Conservation (phyloP, 2,113 vertebrate genomes). For the Mirounga angustirostris region DNA sequence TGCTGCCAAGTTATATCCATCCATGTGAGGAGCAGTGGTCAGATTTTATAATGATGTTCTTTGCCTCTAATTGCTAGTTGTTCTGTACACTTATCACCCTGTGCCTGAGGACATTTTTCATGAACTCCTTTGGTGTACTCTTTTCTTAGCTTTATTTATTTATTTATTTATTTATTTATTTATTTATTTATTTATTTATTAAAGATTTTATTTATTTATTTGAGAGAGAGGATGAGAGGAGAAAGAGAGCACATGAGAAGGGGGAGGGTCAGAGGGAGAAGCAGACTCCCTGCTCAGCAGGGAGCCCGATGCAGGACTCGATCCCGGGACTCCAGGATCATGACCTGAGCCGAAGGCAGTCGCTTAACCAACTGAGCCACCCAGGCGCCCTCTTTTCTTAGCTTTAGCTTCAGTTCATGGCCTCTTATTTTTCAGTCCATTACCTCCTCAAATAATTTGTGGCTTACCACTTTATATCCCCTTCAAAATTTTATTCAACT, state of each 20-base stretch:
- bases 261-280: neutral
- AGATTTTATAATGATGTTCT: constrained; percentile 42
- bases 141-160: constrained; percentile 66
- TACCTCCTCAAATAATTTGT: constrained; percentile 72
- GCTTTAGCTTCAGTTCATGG: constrained; percentile 65
- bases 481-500: constrained; percentile 72
- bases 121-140: constrained; percentile 63
- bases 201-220: no score
- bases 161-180: no score
- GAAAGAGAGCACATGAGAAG: no score
- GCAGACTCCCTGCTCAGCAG: no score
- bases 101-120: constrained; percentile 69
- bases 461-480: constrained; percentile 43
- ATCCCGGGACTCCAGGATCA: no score
- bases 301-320: no score
- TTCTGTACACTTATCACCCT: constrained; percentile 72
- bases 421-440: constrained; percentile 76
- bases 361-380: no score
- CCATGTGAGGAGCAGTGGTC: constrained; percentile 35
- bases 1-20: constrained; percentile 4
- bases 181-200: no score
- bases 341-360: no score
- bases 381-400: constrained; percentile 69
- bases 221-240: no score
- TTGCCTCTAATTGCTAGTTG: constrained; percentile 64